Percentiles rank a stretch among this genome's conserved stretches.
These are phyloP conservation scores for Bombus difficillimus DNA, from an alignment of 1,140 invertebrate species.

Conservation along the genomic window DNA sequence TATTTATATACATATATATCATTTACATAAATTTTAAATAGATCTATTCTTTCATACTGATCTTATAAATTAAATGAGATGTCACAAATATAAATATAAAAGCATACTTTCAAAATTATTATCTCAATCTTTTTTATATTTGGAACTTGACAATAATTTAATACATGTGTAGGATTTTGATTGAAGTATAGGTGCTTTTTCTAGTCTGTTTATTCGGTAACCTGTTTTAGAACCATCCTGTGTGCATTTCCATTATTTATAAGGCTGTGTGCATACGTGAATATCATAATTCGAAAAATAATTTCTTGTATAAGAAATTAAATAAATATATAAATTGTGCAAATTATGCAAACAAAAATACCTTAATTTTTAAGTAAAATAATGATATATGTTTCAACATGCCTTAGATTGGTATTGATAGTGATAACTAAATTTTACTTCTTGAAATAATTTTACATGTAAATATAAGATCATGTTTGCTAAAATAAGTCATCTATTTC, in stretches of 20 bases:
- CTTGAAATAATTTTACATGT: conserved; percentile 5
- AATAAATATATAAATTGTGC: background rate
- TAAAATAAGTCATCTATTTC: conserved; percentile 1
- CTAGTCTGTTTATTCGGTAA: conserved; percentile 28
- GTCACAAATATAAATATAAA: background rate
- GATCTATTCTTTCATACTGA: background rate
- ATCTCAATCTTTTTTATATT: background rate
- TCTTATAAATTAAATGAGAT: background rate
- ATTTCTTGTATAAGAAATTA: background rate
- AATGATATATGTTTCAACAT: conserved; percentile 1
- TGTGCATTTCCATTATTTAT: conserved; percentile 2
- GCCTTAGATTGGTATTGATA: conserved; percentile 13
- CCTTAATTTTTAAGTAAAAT: background rate
- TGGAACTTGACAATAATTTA: background rate
- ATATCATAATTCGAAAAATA: conserved; percentile 20
- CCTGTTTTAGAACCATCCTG: conserved; percentile 12
- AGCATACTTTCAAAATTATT: background rate
- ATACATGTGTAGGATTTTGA: background rate
- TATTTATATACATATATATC: background rate
- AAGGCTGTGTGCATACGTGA: background rate
- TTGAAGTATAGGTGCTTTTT: conserved; percentile 5
- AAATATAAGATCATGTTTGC: background rate
- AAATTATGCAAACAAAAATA: background rate
- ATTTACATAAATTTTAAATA: too few relatives aligned
- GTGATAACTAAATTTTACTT: background rate